Conservation (phyloP, 2,113 vertebrate genomes). For the Xiphophorus couchianus region DNA sequence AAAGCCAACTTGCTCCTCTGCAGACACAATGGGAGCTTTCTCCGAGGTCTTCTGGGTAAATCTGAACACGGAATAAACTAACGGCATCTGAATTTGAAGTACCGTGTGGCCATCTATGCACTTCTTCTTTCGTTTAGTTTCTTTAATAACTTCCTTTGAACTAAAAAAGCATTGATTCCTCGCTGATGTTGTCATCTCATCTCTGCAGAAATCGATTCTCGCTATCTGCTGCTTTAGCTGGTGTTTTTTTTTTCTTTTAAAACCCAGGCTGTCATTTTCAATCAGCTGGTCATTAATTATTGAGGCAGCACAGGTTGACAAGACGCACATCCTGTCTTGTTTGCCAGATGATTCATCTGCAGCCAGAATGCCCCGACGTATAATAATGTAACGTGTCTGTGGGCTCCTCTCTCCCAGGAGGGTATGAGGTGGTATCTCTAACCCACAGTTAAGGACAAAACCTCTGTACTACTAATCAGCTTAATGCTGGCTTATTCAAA, state of each 20-base stretch:
- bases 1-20: slow-evolving; percentile 46
- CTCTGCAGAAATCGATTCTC: slow-evolving; percentile 44
- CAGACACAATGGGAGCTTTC: slow-evolving; percentile 52
- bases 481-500: slow-evolving; percentile 83
- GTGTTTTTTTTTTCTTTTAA: slow-evolving; percentile 17
- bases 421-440: slow-evolving; percentile 62
- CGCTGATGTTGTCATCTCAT: slow-evolving; percentile 53
- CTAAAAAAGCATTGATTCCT: slow-evolving; percentile 49
- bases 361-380: slow-evolving; percentile 20
- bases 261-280: slow-evolving; percentile 50
- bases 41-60: slow-evolving; percentile 9
- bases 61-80: neutral
- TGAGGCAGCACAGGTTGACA: slow-evolving; percentile 49
- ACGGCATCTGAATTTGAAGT: slow-evolving; percentile 19
- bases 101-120: neutral
- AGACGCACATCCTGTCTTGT: slow-evolving; percentile 49
- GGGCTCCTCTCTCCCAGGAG: slow-evolving; percentile 13
- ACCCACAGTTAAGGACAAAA: slow-evolving; percentile 79
- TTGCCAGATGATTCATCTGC: slow-evolving; percentile 53
- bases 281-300: slow-evolving; percentile 62
- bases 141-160: slow-evolving; percentile 40
- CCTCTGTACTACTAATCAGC: slow-evolving; percentile 81
- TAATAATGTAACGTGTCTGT: slow-evolving; percentile 50
- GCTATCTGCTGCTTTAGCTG: slow-evolving; percentile 42
- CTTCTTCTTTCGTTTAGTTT: neutral